These are phyloP conservation scores for Strigamia transsilvanica DNA, from an alignment of 2,888 invertebrate genomes.

Conservation along the genomic window DNA sequence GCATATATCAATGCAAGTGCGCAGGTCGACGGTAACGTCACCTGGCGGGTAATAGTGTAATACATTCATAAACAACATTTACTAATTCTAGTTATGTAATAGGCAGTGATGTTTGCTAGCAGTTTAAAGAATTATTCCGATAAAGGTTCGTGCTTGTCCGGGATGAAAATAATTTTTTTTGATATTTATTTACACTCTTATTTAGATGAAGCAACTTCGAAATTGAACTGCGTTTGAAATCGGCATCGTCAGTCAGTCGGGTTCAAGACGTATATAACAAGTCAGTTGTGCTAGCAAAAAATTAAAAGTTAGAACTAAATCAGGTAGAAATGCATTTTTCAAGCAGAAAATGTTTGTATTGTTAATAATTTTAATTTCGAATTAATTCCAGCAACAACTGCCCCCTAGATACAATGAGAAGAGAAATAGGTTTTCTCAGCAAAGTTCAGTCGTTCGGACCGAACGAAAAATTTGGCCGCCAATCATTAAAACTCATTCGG, in stretches of 20 bases:
- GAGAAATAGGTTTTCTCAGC: not conserved
- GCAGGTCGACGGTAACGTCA: no score
- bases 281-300: not conserved
- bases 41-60: no score
- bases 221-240: constrained; percentile 15
- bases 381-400: not conserved
- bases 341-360: no score
- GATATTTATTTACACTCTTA: not conserved
- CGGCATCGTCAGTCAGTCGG: not conserved
- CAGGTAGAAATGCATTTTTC: not conserved
- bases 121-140: not conserved
- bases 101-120: constrained; percentile 9
- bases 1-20: no score
- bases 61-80: no score
- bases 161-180: not conserved
- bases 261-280: constrained; percentile 6
- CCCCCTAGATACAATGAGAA: not conserved
- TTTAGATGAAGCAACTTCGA: not conserved
- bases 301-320: not conserved
- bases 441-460: not conserved
- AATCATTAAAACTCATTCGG: constrained; percentile 6
- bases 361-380: not conserved
- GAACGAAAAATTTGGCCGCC: constrained; percentile 12
- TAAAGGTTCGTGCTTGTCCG: not conserved
- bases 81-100: not conserved